Percentiles rank a stretch among this genome's conserved stretches.
Conservation (phyloP, 1,140 invertebrate genomes). For the Drosophila repletoides region DNA sequence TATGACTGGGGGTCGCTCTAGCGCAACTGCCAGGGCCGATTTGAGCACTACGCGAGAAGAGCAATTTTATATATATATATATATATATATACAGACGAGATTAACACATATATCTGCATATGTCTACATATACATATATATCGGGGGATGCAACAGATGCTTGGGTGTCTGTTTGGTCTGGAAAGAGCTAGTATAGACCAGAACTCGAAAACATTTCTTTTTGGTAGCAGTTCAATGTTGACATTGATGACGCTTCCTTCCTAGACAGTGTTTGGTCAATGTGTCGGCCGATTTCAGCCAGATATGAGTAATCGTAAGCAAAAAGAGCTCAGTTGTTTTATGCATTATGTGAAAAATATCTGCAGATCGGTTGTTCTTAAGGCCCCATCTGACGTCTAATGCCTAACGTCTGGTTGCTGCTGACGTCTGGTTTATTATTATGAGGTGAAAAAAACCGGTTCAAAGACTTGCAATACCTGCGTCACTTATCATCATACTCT, state of each 20-base stretch:
- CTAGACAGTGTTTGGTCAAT: neutral
- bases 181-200: conserved; percentile 4
- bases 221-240: conserved; percentile 8
- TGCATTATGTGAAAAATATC: too few relatives aligned
- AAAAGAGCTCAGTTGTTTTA: neutral
- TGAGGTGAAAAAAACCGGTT: conserved; percentile 5
- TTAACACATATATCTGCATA: neutral
- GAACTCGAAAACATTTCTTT: neutral
- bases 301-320: neutral
- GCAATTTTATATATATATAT: too few relatives aligned
- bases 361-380: too few relatives aligned
- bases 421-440: conserved; percentile 5
- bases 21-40: conserved; percentile 9
- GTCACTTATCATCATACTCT: conserved; percentile 4
- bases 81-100: neutral
- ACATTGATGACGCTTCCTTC: conserved; percentile 27
- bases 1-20: conserved; percentile 15
- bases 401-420: neutral
- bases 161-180: conserved; percentile 1
- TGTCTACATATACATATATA: neutral
- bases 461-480: conserved; percentile 6
- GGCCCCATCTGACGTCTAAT: neutral
- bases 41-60: neutral
- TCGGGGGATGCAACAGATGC: neutral
- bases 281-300: neutral